Evolutionary conservation across 2,888 invertebrate genomes (phyloP), one percentile per base, ranked within the genome.

Genomic region (Pomacea canaliculata): DNA sequence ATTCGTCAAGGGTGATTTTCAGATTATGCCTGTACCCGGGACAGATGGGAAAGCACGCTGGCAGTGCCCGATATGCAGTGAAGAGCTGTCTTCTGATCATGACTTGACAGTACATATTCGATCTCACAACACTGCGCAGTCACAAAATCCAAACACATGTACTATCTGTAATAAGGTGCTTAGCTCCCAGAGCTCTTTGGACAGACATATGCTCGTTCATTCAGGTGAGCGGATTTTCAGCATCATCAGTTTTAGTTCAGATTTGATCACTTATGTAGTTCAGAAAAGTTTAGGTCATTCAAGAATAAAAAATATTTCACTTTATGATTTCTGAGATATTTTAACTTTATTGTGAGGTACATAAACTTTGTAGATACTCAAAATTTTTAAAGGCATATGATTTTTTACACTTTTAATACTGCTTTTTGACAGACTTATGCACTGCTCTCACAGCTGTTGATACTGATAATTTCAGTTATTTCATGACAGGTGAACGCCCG

Each of bases 141-240:
- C 82, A 37, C 74, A 79, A 7, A 81, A 83, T 63, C 82, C 87
- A 71, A 89, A 93, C 89, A 91, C 92, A 59, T 95, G 95, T 89
- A 92, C 93, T 66, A 93, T 94, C 79, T 95, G 95, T 89, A 92
- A 92, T 81, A 94, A 95, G 91, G 88, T 93, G 73, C 91, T 96
- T 51, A 95, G 95, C 86, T 95, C 95, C 10, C 94, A 94, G 84
- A 95, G 94, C 81, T 95, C 95, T 69, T 91, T 95, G 83, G 95
- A 96, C 88, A 92, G 95, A 51, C 96, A 96, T 91, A 94, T 95
- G 85, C 91, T 95, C 76, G 94, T 95, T 7, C 96, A 96, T 89
- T 94, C 95, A 63, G 90, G 91, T 91, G 77, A 79, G 85, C 80
- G 27, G 10, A 48, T 48, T 27, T 27, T 7, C 8, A 18, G 7